A percentile compares a stretch with the other conserved stretches of the same genome.
Conservation (phyloP, 2,888 invertebrate genomes). For the Sarcophaga caerulescens region DNA sequence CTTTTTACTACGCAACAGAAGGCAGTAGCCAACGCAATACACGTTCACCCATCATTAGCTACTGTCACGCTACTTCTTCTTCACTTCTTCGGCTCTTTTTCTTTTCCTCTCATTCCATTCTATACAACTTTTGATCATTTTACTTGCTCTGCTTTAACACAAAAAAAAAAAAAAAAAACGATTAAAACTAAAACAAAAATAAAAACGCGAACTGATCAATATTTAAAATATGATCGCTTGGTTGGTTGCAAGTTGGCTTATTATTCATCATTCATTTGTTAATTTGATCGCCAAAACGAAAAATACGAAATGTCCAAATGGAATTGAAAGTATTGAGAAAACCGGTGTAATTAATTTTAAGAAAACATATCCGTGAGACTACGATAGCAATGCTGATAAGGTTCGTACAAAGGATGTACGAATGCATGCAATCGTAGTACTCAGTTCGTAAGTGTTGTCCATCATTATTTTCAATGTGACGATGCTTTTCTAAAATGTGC, state of each 20-base stretch:
- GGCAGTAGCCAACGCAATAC: slow-evolving; percentile 16
- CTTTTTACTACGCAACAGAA: neutral
- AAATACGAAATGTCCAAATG: neutral
- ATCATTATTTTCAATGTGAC: slow-evolving; percentile 31
- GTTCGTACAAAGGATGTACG: slow-evolving; percentile 28
- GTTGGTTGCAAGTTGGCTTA: slow-evolving; percentile 1
- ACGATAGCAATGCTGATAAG: slow-evolving; percentile 59
- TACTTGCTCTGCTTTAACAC: slow-evolving; percentile 19
- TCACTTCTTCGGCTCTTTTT: neutral
- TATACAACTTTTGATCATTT: neutral
- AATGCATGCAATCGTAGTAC: slow-evolving; percentile 16
- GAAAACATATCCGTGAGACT: slow-evolving; percentile 55
- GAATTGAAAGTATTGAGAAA: slow-evolving; percentile 34
- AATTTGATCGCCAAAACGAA: neutral
- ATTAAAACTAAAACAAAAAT: slow-evolving; percentile 16
- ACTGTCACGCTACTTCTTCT: slow-evolving; percentile 65
- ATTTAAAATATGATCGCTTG: slow-evolving; percentile 1
- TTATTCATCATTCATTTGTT: neutral
- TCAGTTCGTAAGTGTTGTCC: slow-evolving; percentile 32
- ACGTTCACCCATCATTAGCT: slow-evolving; percentile 60
- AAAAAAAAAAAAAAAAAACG: slow-evolving; percentile 21
- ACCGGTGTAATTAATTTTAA: slow-evolving; percentile 62
- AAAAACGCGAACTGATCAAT: neutral
- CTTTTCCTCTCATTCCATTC: neutral
- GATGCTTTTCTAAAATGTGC: slow-evolving; percentile 26